Base-by-base conservation (phyloP, 2,888 invertebrate genomes). In the Polydrusus pterygomalis region DNA sequence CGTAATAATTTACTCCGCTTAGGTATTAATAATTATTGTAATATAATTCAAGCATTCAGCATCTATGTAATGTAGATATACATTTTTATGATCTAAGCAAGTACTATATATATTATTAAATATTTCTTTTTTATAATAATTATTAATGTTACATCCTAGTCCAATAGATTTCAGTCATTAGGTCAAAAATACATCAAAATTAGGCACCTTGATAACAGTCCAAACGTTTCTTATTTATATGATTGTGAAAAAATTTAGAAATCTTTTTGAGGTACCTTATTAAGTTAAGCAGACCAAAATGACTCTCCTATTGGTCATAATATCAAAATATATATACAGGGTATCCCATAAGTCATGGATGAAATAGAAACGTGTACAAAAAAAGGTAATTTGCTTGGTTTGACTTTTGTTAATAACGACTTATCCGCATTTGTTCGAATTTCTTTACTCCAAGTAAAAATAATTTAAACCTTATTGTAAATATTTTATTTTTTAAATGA, bases 171-270 rank as follows among this genome's bases (percentile, higher is more conserved):
- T 75, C 71, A 79, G 79, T 78, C 79, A 78, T 80, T 79, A 79
- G 80, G 78, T 80, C 79, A 40, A 70, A 56, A 75, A 81, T 81
- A 81, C 79, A 79, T 72, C 74, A 74, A 80, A 74, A 67, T 74
- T 82, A 83, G 83, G 83, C 83, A 81, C 81, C 80, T 70, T 80
- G 75, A 34, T 49, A 75, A 77, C 81, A 81, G 80, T 80, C 81
- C 81, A 80, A 81, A 79, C 69, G 80, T 81, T 81, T 75, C 77
- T 74, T 70, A 78, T 75, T 77, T 78, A 63, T 65, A 25, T 79
- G 79, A 80, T 80, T 80, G 80, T 77, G 69, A 72, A 75, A 73
- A 60, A 69, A 72, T 78, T 75, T 67, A 76, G 74, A 76, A 70
- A 70, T 76, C 72, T 75, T 70, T 70, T 77, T 65, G 65, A 67